A percentile compares a stretch with the other conserved stretches of the same genome.
phyloP scores from a whole-genome alignment of 2,888 invertebrate genomes.

The Cheilosia scutellata region DNA sequence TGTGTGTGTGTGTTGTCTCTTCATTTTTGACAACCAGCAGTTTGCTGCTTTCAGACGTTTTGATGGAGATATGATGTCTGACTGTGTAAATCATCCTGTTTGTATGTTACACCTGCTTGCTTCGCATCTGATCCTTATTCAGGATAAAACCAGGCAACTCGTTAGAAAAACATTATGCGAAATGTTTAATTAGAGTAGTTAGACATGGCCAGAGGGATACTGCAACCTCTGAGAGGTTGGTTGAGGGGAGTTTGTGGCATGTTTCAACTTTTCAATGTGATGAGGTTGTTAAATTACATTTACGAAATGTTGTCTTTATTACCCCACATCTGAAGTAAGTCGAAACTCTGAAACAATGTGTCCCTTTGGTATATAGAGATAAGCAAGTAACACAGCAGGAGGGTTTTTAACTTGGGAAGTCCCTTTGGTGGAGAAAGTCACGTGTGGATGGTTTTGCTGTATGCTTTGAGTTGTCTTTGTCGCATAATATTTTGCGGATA shows the following conservation, averaged over 20 bases:
- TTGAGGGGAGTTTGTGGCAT: not conserved
- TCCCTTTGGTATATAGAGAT: not conserved
- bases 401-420: not conserved
- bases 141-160: slow-evolving; percentile 31
- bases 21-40: slow-evolving; percentile 42
- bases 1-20: slow-evolving; percentile 36
- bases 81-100: slow-evolving; percentile 50
- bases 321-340: slow-evolving; percentile 32
- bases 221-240: no score
- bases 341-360: slow-evolving; percentile 42
- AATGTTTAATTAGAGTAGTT: slow-evolving; percentile 70
- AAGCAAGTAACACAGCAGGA: not conserved
- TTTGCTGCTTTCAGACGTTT: slow-evolving; percentile 23
- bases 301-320: slow-evolving; percentile 35
- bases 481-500: slow-evolving; percentile 40
- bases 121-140: slow-evolving; percentile 47
- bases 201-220: slow-evolving; percentile 3
- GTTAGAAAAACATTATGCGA: slow-evolving; percentile 66
- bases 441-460: slow-evolving; percentile 3
- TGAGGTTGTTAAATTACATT: slow-evolving; percentile 61
- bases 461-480: not conserved
- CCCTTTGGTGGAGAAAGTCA: not conserved
- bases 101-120: slow-evolving; percentile 43
- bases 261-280: slow-evolving; percentile 60
- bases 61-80: slow-evolving; percentile 22